These are phyloP conservation scores for Drosophila jambulina DNA, from an alignment of 1,140 invertebrate species.

Conservation along the genomic window DNA sequence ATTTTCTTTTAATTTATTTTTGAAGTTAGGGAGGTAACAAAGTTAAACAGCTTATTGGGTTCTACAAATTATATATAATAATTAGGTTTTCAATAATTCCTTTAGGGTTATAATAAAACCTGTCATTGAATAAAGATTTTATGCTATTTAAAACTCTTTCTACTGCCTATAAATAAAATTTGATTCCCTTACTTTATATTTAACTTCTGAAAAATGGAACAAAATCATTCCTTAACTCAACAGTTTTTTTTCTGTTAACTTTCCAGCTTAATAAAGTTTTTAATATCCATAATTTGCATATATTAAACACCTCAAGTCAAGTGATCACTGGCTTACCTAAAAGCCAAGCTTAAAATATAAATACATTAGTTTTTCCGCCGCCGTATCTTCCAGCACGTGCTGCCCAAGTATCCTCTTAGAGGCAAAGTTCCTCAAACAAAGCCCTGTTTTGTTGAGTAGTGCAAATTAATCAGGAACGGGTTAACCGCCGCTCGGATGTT, in stretches of 20 bases:
- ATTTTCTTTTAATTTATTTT: neutral
- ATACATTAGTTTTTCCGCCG: slow-evolving; percentile 11
- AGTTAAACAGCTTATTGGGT: neutral
- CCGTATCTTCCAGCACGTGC: neutral
- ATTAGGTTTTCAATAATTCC: neutral
- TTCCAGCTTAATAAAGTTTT: neutral
- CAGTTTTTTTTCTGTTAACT: neutral
- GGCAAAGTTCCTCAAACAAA: slow-evolving; percentile 11
- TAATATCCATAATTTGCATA: neutral
- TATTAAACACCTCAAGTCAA: neutral
- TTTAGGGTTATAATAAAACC: neutral
- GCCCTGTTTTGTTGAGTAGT: slow-evolving; percentile 15
- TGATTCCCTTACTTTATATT: neutral
- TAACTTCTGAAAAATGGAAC: neutral
- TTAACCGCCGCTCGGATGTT: slow-evolving; percentile 20
- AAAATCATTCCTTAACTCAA: neutral
- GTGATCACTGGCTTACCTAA: neutral
- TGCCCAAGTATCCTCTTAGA: slow-evolving; percentile 2
- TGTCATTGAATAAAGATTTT: neutral
- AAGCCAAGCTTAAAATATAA: neutral
- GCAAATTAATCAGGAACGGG: slow-evolving; percentile 63
- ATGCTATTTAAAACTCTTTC: neutral
- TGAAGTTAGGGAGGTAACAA: neutral
- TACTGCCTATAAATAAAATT: neutral
- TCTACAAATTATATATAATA: too few species aligned